These are phyloP conservation scores for Thinocorus orbignyianus DNA, from an alignment of 2,113 vertebrate species.

Conservation along the genomic window DNA sequence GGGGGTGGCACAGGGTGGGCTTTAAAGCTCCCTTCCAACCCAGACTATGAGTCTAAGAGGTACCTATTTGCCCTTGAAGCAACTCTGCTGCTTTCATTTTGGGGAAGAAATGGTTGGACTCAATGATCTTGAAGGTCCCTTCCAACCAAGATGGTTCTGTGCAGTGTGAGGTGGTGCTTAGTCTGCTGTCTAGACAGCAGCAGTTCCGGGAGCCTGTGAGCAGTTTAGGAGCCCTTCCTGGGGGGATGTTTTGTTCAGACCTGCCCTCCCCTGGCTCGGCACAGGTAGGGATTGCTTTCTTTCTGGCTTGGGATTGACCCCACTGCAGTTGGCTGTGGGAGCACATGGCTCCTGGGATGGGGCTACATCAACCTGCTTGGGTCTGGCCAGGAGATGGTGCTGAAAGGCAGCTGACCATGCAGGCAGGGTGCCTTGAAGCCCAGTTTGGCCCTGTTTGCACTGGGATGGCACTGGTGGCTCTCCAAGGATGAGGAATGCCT, in stretches of 20 bases:
- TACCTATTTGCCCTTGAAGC: neutral
- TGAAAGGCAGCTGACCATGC: neutral
- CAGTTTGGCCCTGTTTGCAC: neutral
- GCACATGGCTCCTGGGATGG: neutral
- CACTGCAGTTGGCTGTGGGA: fast-evolving
- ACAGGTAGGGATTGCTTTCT: neutral
- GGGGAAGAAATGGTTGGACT: neutral
- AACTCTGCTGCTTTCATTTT: neutral
- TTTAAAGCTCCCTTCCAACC: neutral
- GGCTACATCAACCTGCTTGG: neutral
- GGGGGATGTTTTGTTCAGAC: neutral
- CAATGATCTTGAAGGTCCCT: neutral
- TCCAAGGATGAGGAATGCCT: neutral
- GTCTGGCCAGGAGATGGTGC: slow-evolving; percentile 53
- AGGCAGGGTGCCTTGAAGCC: neutral
- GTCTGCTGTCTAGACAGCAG: neutral
- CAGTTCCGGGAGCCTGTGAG: neutral
- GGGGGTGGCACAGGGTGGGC: neutral
- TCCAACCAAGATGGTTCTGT: neutral
- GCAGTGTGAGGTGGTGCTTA: neutral
- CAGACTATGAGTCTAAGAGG: neutral
- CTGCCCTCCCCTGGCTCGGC: neutral
- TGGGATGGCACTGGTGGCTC: neutral
- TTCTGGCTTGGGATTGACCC: neutral
- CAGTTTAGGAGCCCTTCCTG: neutral